Conservation (phyloP, 2,888 invertebrate genomes). For the Acrobeloides nanus region DNA sequence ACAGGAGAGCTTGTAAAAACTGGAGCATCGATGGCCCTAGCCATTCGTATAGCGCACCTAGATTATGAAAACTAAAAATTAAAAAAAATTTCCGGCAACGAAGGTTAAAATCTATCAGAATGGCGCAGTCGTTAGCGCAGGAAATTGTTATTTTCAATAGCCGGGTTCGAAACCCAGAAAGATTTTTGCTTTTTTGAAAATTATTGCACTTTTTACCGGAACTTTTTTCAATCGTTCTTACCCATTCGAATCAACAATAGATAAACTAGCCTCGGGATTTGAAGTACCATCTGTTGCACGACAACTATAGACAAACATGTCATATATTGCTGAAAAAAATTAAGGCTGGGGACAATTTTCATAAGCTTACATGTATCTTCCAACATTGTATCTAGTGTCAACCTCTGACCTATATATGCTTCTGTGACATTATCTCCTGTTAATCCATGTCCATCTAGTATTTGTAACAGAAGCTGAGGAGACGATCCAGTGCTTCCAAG, state of each 20-base stretch:
- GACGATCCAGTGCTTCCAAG: constrained; percentile 40
- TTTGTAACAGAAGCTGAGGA: constrained; percentile 41
- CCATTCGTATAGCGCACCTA: constrained; percentile 46
- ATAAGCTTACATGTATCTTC: constrained; percentile 44
- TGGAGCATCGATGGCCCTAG: constrained; percentile 49
- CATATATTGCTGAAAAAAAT: constrained; percentile 45
- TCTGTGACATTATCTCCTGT: constrained; percentile 31
- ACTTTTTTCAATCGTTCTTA: constrained; percentile 11
- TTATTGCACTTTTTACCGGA: too few relatives aligned
- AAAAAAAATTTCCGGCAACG: too few relatives aligned
- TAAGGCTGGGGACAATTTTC: constrained; percentile 2
- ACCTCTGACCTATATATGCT: constrained; percentile 47
- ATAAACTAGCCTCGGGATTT: constrained; percentile 43
- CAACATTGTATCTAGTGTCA: constrained; percentile 45
- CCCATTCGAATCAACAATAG: constrained; percentile 48
- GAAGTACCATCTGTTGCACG: constrained; percentile 49
- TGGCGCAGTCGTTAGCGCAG: too few relatives aligned
- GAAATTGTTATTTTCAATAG: too few relatives aligned
- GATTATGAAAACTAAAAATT: too few relatives aligned
- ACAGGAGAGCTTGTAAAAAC: constrained; percentile 35
- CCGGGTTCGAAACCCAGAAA: too few relatives aligned
- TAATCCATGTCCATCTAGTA: constrained; percentile 49
- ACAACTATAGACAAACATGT: constrained; percentile 52
- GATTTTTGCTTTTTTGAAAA: too few relatives aligned
- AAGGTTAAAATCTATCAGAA: too few relatives aligned